These are phyloP conservation scores for Drosophila antonietae DNA, from an alignment of 2,888 invertebrate species.

Conservation along the genomic window DNA sequence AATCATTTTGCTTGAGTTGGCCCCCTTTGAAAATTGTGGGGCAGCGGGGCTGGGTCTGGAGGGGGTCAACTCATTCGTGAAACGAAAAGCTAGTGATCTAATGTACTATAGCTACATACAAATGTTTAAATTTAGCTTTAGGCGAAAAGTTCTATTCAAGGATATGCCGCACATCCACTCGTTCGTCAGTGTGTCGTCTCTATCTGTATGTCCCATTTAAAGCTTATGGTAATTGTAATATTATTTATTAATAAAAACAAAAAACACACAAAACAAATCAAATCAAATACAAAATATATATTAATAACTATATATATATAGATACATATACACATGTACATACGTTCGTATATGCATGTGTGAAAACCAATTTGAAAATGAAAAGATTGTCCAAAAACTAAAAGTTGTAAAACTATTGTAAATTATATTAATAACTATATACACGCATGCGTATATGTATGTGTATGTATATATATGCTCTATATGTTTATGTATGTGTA, in stretches of 20 bases:
- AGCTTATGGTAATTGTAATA: slow-evolving; percentile 71
- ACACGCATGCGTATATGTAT: slow-evolving; percentile 13
- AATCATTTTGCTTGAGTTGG: slow-evolving; percentile 58
- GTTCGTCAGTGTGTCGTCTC: slow-evolving; percentile 49
- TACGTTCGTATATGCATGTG: slow-evolving; percentile 9
- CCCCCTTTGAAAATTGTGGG: slow-evolving; percentile 1
- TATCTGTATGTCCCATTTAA: slow-evolving; percentile 59
- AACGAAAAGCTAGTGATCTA: slow-evolving; percentile 80
- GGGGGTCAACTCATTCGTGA: slow-evolving; percentile 64
- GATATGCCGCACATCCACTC: slow-evolving; percentile 36
- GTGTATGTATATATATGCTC: slow-evolving; percentile 26
- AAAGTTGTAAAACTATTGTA: slow-evolving; percentile 78
- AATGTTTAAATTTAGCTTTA: slow-evolving; percentile 74
- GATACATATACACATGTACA: slow-evolving; percentile 3
- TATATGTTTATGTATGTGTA: slow-evolving; percentile 56
- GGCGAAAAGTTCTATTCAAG: slow-evolving; percentile 55
- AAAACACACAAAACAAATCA: neutral
- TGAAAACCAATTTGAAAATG: slow-evolving; percentile 66
- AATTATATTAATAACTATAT: slow-evolving; percentile 54
- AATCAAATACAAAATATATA: slow-evolving; percentile 5
- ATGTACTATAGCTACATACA: slow-evolving; percentile 77
- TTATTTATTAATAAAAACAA: slow-evolving; percentile 67
- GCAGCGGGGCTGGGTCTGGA: neutral
- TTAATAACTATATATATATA: slow-evolving; percentile 1
- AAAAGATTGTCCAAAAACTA: slow-evolving; percentile 80